Evolutionary conservation across 2,888 invertebrate genomes (phyloP).

Genomic region (Sisyra nigra): DNA sequence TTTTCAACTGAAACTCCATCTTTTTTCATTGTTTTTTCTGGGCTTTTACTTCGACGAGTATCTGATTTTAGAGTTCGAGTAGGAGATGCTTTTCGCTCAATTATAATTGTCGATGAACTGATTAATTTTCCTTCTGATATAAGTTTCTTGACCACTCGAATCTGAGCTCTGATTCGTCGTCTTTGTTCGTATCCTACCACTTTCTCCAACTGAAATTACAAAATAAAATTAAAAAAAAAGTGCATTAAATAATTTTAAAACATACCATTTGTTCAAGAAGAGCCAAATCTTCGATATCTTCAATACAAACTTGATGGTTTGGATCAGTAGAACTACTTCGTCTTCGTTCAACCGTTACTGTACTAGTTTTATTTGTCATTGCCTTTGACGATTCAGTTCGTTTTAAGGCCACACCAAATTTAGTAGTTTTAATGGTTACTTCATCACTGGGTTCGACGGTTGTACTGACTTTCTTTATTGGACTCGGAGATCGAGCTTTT

Average conservation of each 20-base stretch:
- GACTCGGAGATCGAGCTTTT: slow-evolving; percentile 7
- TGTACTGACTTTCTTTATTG: slow-evolving; percentile 5
- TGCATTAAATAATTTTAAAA: slow-evolving; percentile 13
- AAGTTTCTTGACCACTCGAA: slow-evolving; percentile 51
- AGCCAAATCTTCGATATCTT: slow-evolving; percentile 54
- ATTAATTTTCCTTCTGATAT: slow-evolving; percentile 23
- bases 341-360: slow-evolving; percentile 27
- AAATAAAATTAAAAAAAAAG: slow-evolving; percentile 10
- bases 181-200: slow-evolving; percentile 63
- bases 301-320: slow-evolving; percentile 41
- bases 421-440: slow-evolving; percentile 26
- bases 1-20: not conserved
- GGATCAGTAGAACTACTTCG: slow-evolving; percentile 31
- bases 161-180: slow-evolving; percentile 59
- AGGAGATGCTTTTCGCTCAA: slow-evolving; percentile 14
- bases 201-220: slow-evolving; percentile 46
- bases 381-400: slow-evolving; percentile 35
- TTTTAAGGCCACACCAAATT: slow-evolving; percentile 51
- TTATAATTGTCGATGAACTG: slow-evolving; percentile 20
- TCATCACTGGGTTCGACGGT: slow-evolving; percentile 14
- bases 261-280: slow-evolving; percentile 55
- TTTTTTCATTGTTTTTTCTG: slow-evolving; percentile 6
- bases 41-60: slow-evolving; percentile 15
- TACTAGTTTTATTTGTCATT: slow-evolving; percentile 18
- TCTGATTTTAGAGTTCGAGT: slow-evolving; percentile 15